Evolutionary conservation across 1,140 invertebrate species (phyloP), one percentile per base, ranked within the genome.

Genomic region (Saccostrea glomerata): DNA sequence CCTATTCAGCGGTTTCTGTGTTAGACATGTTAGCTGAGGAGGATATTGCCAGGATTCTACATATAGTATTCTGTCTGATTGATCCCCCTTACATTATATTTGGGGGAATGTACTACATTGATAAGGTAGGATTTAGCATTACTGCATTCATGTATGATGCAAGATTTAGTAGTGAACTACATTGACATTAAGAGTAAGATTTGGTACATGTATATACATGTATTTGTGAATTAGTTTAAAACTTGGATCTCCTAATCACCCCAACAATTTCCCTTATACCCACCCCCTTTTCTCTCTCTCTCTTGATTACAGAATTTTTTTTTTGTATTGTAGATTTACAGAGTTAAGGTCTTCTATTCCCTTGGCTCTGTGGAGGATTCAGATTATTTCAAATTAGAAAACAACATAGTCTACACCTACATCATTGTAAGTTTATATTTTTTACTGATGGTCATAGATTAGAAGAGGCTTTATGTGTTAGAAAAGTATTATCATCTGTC

Each of bases 21-120:
- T 96, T 97, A 23, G 94, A 95, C 87, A 89, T 92, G 84, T 82
- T 94, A 11, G 84, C 54, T 7, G 86, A 85, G 13, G 11, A 85
- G 13, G 83, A 84, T 55, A 86, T 84, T 23, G 92, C 92, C 23
- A 86, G 77, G n/a, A 77, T 91, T 17, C 36, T 94, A 13, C 94
- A 94, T 70, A 90, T 91, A 30, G 83, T 93, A 12, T 90, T 91
- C 47, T 90, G 87, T 85, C n/a, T 91, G 15, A 84, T 92, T 82
- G 88, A 91, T 47, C 92, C 92, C 36, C 92, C 92, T 4, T 94
- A 94, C 84, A 85, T 85, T 20, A 89, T 93, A 6, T 93, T 93
- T 91, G 94, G 94, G 56, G 93, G 93, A 7, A 82, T 98, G 56
- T 98, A 98, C 93, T 98, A 97, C 92, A 97, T 98, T 63, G 91